Evolutionary conservation across 2,888 invertebrate genomes (phyloP), one percentile per base, ranked within the genome.

Genomic region (Acholoe squamosa): DNA sequence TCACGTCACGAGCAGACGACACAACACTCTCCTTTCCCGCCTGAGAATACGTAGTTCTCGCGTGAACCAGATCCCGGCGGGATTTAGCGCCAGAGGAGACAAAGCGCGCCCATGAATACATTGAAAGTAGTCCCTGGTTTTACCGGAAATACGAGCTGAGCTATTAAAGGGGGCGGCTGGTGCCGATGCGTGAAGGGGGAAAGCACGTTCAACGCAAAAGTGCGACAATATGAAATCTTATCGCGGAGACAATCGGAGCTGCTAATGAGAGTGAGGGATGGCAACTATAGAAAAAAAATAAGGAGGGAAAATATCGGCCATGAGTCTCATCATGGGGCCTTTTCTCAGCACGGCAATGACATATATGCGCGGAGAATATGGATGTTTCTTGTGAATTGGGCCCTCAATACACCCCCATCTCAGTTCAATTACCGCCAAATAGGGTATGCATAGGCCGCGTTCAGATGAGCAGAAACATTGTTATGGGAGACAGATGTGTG

Each of bases 71-170:
- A 84, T 43, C 43, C 51, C 84, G 51, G 34, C 43, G 84, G 84
- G 51, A 84, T 84, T 84, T 84, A 5, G 51, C 3, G 84, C 84
- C 0, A 10, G 84, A 10, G 43, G 28, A 84, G 28, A 84, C 34
- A 84, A 84, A 43, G 84, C 22, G n/a, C 43, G 84, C 84, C 19
- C n/a, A 43, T 84, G 84, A 84, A 84, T 84, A 84, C 84, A 34
- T 84, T n/a, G 84, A 84, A 84, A 84, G 84, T 84, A 84, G 84
- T 84, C 28, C 84, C 84, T n/a, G 84, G 34, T 25, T 34, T 43
- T 1, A 25, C 71, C 28, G 84, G 84, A 51, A 34, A 84, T 28
- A 84, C 34, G 84, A 84, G 84, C 22, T 43, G 43, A 12, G 51
- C 84, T 5, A 84, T 84, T 43, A 84, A 84, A 84, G 84, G 34